Evolutionary conservation across 2,888 invertebrate species (phyloP), one percentile per base, ranked within the genome.

Genomic region (Aphodius sticticus): DNA sequence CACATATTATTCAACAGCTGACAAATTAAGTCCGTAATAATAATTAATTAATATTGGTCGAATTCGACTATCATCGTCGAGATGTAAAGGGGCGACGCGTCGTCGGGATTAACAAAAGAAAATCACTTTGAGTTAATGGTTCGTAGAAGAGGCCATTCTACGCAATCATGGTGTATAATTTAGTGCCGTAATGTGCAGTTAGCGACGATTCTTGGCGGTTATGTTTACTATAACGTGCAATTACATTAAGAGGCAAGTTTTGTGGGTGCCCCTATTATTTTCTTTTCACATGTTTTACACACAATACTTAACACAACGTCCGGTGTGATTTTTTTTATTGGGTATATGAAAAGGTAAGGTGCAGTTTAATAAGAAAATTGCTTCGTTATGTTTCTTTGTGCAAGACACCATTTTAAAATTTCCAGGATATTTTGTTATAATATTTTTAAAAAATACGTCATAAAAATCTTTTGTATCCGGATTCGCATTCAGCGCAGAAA

Each of bases 181-280:
- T 74, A 35, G 74, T 35, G 74, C 26, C 36, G 74, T 74, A 74
- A 74, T 74, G 74, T 74, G 74, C 35, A 37, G 26, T 74, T 74
- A 74, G 37, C 35, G 26, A 35, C 74, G 12, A 37, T 37, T 74
- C 36, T 35, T 35, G 9, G n/a, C 74, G 74, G n/a, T 74, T 74
- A 74, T 74, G 74, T 74, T 74, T 74, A 74, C 74, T 74, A 74
- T 74, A 74, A 74, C 74, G 74, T 74, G n/a, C 74, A 74, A 74
- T 74, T 74, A 74, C 74, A 74, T 74, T 74, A 74, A 74, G 35
- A 74, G 74, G n/a, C 26, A 74, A 74, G 35, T 74, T 74, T 53
- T 53, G 53, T 53, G 6, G 53, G 53, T 53, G 6, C 53, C 53
- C 53, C 53, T 53, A 53, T 53, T 53, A 53, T 53, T 9, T 12